These are phyloP conservation scores for Agonopterix arenella DNA, from an alignment of 2,888 invertebrate genomes.

Conservation along the genomic window DNA sequence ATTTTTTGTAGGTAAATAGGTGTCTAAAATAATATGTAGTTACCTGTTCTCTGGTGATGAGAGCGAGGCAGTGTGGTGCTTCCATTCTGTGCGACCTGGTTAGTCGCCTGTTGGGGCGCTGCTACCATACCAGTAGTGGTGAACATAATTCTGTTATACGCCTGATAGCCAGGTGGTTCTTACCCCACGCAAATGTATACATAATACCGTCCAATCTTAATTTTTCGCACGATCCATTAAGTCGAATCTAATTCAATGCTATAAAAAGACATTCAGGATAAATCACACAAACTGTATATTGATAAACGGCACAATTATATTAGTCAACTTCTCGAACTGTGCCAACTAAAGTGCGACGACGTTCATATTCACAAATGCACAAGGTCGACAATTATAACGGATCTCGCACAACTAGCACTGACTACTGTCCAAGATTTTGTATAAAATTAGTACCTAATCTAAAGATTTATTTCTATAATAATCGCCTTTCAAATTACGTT, in stretches of 20 bases:
- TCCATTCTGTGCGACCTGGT: slow-evolving; percentile 64
- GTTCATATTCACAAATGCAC: slow-evolving; percentile 50
- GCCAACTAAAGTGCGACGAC: slow-evolving; percentile 30
- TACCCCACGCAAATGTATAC: slow-evolving; percentile 58
- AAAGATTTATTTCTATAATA: slow-evolving; percentile 21
- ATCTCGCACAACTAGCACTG: slow-evolving; percentile 19
- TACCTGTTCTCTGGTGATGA: slow-evolving; percentile 70
- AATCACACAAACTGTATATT: slow-evolving; percentile 21
- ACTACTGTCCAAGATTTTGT: slow-evolving; percentile 17
- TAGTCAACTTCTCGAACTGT: slow-evolving; percentile 36
- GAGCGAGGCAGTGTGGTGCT: slow-evolving; percentile 68
- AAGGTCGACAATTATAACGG: slow-evolving; percentile 48
- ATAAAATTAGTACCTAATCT: slow-evolving; percentile 12
- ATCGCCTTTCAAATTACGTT: slow-evolving; percentile 23
- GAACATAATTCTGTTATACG: slow-evolving; percentile 36
- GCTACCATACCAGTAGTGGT: slow-evolving; percentile 66
- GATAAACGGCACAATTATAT: slow-evolving; percentile 17
- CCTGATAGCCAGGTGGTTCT: slow-evolving; percentile 63
- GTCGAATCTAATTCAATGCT: not conserved
- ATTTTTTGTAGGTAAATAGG: too few relatives aligned
- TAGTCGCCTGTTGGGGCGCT: slow-evolving; percentile 62
- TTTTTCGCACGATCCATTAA: slow-evolving; percentile 11
- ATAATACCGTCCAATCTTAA: slow-evolving; percentile 50
- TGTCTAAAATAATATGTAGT: not conserved
- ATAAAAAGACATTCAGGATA: slow-evolving; percentile 13